Evolutionary conservation across 2,113 vertebrate genomes (phyloP), one percentile per base, ranked within the genome.

Genomic region (Percina caprodes): DNA sequence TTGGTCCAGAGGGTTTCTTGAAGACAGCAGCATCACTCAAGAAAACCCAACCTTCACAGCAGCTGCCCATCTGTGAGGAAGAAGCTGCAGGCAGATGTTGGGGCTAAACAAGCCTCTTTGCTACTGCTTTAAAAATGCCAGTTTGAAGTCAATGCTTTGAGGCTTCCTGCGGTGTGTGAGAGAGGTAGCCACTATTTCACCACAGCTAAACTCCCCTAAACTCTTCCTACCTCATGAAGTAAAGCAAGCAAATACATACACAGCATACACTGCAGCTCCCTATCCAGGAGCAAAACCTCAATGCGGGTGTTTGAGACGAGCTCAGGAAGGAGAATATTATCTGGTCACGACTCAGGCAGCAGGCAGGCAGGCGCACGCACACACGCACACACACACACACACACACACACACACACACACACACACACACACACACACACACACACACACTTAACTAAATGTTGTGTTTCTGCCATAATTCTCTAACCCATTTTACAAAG

Each of bases 291-390:
- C 42, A 61, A 71, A 85, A 39, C 45, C 79, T 81, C 39, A 46
- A 70, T 78, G 88, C 88, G 88, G 84, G 87, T 82, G 90, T 85
- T 78, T 45, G 84, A 79, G 88, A 80, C 33, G n/a, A 72, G 85
- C 89, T 80, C 63, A 59, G 69, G 80, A 69, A 66, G 69, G 82
- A 84, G 85, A 70, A 80, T 65, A 46, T 77, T 56, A 13, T 87
- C 77, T 81, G 69, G 92, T 93, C 91, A 92, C 90, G 90, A 92
- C 92, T 90, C 82, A 74, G 69, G 63, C 69, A 39, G 69, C 51
- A 42, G 39, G 39, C 39, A 11, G 1, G 24, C 21, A 5, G 56
- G n/a, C 76, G 2, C 52, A 39, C 75, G 65, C 54, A 42, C 54
- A 39, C 67, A 83, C 52, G 74, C 56, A 35, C 42, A 58, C 13